Percentiles rank a stretch among this genome's conserved stretches.
phyloP scores from a whole-genome alignment of 2,113 vertebrate species.

The Lonchura striata region DNA sequence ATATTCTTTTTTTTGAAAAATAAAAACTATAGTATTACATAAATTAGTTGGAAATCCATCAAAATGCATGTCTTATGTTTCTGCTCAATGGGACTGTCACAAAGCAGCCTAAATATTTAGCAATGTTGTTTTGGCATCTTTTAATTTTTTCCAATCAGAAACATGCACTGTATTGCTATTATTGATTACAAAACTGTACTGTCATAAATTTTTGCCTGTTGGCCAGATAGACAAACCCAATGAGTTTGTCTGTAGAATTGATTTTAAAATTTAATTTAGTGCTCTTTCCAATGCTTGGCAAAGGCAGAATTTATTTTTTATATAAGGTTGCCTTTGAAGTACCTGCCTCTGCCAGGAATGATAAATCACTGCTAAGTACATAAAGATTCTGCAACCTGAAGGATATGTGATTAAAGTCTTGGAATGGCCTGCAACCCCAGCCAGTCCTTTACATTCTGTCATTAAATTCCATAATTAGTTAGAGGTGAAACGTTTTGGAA shows the following conservation, averaged over 20 bases:
- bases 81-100: conserved; percentile 58
- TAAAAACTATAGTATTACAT: conserved; percentile 51
- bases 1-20: conserved; percentile 68
- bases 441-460: conserved; percentile 45
- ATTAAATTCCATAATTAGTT: conserved; percentile 60
- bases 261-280: conserved; percentile 46
- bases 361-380: conserved; percentile 57
- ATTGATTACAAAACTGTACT: conserved; percentile 54
- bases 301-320: conserved; percentile 63
- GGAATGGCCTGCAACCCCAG: conserved; percentile 51
- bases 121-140: conserved; percentile 57
- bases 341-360: conserved; percentile 61
- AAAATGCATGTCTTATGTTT: conserved; percentile 71
- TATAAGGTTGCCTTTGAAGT: conserved; percentile 68
- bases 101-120: conserved; percentile 50
- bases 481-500: conserved; percentile 62
- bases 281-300: conserved; percentile 44
- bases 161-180: conserved; percentile 54
- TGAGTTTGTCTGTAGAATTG: conserved; percentile 60
- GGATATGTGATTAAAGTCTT: conserved; percentile 53
- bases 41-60: conserved; percentile 63
- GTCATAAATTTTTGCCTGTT: conserved; percentile 60
- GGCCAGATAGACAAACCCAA: conserved; percentile 26
- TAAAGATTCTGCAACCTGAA: conserved; percentile 59
- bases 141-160: conserved; percentile 61